A percentile compares a stretch with the other conserved stretches of the same genome.
Conservation (phyloP, 2,797 vertebrate genomes). For the Peromyscus nudipes region DNA sequence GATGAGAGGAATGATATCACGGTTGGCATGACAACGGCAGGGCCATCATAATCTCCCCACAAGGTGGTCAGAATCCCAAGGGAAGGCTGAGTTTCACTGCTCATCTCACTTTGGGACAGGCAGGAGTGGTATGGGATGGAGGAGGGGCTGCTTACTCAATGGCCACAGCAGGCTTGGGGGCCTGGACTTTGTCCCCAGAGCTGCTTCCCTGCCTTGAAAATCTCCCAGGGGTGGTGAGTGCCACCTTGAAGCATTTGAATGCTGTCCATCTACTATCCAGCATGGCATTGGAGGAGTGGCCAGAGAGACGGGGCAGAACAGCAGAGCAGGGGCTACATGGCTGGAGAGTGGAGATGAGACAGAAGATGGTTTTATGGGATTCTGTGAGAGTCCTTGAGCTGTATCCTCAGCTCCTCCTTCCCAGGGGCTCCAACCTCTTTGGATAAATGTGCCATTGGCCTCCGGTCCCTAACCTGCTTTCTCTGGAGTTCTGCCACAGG, state of each 20-base stretch:
- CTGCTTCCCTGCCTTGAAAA: not conserved
- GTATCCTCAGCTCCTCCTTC: not conserved
- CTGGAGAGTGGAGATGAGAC: not conserved
- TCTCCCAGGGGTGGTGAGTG: not conserved
- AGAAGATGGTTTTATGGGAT: not conserved
- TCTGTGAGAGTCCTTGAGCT: not conserved
- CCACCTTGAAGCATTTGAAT: not conserved
- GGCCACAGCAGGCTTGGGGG: constrained; percentile 37
- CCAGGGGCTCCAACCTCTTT: not conserved
- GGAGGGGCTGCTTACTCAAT: not conserved
- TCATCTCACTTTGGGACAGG: constrained; percentile 47
- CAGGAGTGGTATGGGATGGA: not conserved
- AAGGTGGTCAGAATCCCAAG: constrained; percentile 75
- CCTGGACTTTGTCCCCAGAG: not conserved
- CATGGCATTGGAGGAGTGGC: not conserved
- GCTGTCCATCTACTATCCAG: not conserved
- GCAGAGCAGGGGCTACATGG: not conserved
- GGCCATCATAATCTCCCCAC: constrained; percentile 69
- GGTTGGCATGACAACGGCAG: constrained; percentile 73
- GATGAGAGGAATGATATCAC: constrained; percentile 72
- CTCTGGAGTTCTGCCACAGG: not conserved
- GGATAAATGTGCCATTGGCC: not conserved
- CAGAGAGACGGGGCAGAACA: not conserved
- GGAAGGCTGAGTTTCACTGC: constrained; percentile 76
- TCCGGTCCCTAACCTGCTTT: not conserved